Evolutionary conservation across 2,797 vertebrate genomes (phyloP).

Genomic region (Odontamblyopus rebecca): DNA sequence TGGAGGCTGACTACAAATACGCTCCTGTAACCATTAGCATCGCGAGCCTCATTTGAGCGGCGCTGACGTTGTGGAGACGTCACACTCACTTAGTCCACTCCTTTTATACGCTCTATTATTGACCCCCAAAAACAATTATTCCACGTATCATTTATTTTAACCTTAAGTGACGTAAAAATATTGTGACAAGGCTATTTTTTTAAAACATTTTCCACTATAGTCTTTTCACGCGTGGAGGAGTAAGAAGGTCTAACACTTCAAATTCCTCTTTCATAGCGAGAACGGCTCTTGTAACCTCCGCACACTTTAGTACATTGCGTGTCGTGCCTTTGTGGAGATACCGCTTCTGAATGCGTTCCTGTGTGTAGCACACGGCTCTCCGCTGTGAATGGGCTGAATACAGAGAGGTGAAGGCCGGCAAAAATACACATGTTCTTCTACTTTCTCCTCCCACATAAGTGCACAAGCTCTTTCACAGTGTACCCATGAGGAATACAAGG

Average conservation of each 20-base stretch:
- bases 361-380: background rate
- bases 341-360: background rate
- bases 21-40: too few species aligned
- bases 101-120: too few species aligned
- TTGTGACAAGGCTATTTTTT: too few species aligned
- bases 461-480: background rate
- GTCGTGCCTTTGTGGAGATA: background rate
- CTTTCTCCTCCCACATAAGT: constrained; percentile 11
- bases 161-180: too few species aligned
- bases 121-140: too few species aligned
- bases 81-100: too few species aligned
- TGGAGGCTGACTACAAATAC: too few species aligned
- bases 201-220: background rate
- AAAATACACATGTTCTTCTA: constrained; percentile 12
- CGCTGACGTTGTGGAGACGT: too few species aligned
- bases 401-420: constrained; percentile 26
- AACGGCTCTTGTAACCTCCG: background rate
- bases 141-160: too few species aligned
- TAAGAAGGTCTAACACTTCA: background rate
- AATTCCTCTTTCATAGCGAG: background rate
- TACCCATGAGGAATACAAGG: background rate
- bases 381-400: constrained; percentile 6
- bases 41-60: too few species aligned
- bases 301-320: background rate
- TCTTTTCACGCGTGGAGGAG: background rate